These are phyloP conservation scores for Balaenoptera acutorostrata DNA, from an alignment of 2,113 vertebrate species.

Conservation along the genomic window DNA sequence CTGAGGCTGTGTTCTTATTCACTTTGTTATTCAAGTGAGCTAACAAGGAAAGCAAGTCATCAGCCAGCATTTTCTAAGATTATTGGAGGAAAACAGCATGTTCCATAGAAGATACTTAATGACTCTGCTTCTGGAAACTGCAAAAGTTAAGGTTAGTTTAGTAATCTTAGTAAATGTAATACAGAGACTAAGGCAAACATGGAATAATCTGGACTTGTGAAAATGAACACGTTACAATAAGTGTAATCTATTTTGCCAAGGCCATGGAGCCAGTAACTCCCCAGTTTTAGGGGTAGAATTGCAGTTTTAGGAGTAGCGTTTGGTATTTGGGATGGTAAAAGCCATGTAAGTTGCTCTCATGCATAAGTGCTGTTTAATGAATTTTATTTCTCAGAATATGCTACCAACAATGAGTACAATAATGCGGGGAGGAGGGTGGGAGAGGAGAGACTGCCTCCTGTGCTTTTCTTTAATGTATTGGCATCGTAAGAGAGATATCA, in stretches of 20 bases:
- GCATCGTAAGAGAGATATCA: neutral
- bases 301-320: neutral
- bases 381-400: neutral
- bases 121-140: neutral
- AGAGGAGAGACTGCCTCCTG: neutral
- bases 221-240: neutral
- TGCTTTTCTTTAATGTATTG: neutral
- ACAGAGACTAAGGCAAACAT: neutral
- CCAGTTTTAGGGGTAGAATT: neutral
- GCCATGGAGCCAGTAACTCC: neutral
- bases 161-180: neutral
- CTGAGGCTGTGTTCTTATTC: neutral
- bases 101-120: neutral
- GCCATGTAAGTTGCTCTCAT: neutral
- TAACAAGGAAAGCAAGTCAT: neutral
- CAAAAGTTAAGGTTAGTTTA: neutral
- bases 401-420: neutral
- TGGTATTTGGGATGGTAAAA: neutral
- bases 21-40: neutral
- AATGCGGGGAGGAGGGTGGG: neutral
- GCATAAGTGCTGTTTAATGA: neutral
- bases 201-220: neutral
- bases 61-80: neutral
- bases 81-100: neutral
- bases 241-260: neutral